Conservation (phyloP, 2,888 invertebrate species). For the Gortyna flavago region DNA sequence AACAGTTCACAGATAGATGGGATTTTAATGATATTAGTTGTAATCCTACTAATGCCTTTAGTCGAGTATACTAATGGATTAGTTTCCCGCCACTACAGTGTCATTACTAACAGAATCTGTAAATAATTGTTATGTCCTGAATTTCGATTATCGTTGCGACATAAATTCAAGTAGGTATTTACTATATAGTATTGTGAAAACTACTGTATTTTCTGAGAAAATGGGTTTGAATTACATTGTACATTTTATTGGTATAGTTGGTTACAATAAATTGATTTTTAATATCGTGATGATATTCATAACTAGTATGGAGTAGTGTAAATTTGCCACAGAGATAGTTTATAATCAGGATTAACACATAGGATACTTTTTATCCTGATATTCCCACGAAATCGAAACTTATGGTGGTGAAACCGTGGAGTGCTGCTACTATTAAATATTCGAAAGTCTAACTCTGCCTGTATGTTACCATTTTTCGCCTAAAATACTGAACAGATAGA, state of each 20-base stretch:
- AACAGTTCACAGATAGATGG: constrained; percentile 75
- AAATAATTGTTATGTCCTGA: constrained; percentile 52
- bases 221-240: constrained; percentile 8
- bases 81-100: constrained; percentile 62
- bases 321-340: too few species aligned
- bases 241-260: neutral
- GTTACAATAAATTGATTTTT: neutral
- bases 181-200: constrained; percentile 2
- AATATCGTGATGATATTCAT: neutral
- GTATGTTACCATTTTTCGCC: too few species aligned
- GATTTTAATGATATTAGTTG: constrained; percentile 82
- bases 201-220: neutral
- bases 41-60: constrained; percentile 81
- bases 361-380: too few species aligned
- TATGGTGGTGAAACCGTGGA: too few species aligned
- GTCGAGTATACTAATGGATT: constrained; percentile 79
- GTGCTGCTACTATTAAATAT: too few species aligned
- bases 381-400: too few species aligned
- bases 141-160: constrained; percentile 40
- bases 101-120: constrained; percentile 55
- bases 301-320: too few species aligned
- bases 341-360: too few species aligned
- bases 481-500: too few species aligned
- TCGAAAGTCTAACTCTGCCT: too few species aligned
- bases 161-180: neutral